Percentiles rank a stretch among this genome's conserved stretches.
These are phyloP conservation scores for Clistopyga incitator DNA, from an alignment of 2,888 invertebrate genomes.

Conservation along the genomic window DNA sequence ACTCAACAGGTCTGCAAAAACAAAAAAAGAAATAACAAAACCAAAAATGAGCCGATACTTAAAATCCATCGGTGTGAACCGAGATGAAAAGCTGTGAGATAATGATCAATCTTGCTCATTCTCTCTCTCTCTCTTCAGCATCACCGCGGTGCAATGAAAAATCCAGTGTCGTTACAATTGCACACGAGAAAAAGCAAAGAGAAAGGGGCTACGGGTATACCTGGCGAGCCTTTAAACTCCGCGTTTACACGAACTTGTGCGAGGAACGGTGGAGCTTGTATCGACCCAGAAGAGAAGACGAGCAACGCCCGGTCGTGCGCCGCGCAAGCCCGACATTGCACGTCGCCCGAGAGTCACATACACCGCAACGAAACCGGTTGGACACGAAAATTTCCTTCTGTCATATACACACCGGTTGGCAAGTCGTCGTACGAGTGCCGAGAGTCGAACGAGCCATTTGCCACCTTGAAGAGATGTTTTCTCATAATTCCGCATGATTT, in stretches of 20 bases:
- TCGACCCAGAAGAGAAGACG: conserved; percentile 55
- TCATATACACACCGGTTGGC: conserved; percentile 40
- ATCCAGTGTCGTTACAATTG: conserved; percentile 14
- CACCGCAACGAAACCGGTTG: conserved; percentile 35
- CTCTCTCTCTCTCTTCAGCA: conserved; percentile 7
- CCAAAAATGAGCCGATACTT: conserved; percentile 15
- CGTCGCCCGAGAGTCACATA: conserved; percentile 10
- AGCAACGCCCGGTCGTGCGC: conserved; percentile 54
- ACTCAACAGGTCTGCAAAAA: conserved; percentile 38
- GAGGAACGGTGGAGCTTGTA: conserved; percentile 41
- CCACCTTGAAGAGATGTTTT: conserved; percentile 1
- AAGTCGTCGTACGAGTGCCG: conserved; percentile 27
- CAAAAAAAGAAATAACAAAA: not conserved
- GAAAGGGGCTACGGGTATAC: not conserved
- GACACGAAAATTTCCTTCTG: conserved; percentile 40
- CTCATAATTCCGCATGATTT: not conserved
- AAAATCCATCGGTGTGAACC: conserved; percentile 37
- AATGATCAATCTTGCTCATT: conserved; percentile 7
- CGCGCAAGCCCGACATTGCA: conserved; percentile 50
- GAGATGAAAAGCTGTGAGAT: conserved; percentile 39
- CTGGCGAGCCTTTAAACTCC: conserved; percentile 30
- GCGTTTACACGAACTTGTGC: conserved; percentile 8
- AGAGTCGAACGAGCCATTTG: conserved; percentile 6
- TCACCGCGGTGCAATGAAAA: not conserved
- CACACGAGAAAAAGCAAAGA: not conserved